These are phyloP conservation scores for Tetragnatha montana DNA, from an alignment of 2,888 invertebrate species.

Conservation along the genomic window DNA sequence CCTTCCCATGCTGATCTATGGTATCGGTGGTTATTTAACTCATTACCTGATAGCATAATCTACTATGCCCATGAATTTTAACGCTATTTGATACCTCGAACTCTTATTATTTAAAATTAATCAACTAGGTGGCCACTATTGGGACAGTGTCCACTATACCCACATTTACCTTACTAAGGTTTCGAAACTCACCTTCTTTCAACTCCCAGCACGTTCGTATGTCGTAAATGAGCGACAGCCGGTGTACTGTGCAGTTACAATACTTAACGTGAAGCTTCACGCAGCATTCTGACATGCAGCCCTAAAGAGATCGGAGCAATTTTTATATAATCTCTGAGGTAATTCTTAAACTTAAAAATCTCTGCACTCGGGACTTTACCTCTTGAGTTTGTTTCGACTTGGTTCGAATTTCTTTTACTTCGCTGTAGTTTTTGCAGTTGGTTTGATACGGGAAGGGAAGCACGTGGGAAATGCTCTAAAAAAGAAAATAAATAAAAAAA, in stretches of 20 bases:
- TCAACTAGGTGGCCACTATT: too few relatives aligned
- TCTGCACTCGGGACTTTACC: constrained; percentile 15
- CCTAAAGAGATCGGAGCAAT: constrained; percentile 14
- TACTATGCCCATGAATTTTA: too few relatives aligned
- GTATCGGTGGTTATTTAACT: too few relatives aligned
- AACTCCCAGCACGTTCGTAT: constrained; percentile 57
- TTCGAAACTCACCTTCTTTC: constrained; percentile 60
- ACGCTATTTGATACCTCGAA: too few relatives aligned
- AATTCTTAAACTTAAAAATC: background rate
- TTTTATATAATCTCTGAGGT: background rate
- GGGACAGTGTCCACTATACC: too few relatives aligned
- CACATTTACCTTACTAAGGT: too few relatives aligned
- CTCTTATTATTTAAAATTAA: too few relatives aligned
- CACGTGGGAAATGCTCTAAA: constrained; percentile 51
- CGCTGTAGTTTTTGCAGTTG: constrained; percentile 61
- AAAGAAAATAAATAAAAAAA: background rate
- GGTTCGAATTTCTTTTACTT: constrained; percentile 40
- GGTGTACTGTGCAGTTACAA: constrained; percentile 63
- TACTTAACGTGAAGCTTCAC: constrained; percentile 30
- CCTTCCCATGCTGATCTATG: too few relatives aligned
- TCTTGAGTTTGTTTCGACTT: constrained; percentile 53
- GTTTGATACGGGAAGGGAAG: constrained; percentile 62
- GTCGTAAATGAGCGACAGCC: constrained; percentile 64
- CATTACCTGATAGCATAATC: too few relatives aligned
- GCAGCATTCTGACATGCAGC: constrained; percentile 65